Conservation (phyloP, 2,113 vertebrate genomes). For the Strix uralensis region DNA sequence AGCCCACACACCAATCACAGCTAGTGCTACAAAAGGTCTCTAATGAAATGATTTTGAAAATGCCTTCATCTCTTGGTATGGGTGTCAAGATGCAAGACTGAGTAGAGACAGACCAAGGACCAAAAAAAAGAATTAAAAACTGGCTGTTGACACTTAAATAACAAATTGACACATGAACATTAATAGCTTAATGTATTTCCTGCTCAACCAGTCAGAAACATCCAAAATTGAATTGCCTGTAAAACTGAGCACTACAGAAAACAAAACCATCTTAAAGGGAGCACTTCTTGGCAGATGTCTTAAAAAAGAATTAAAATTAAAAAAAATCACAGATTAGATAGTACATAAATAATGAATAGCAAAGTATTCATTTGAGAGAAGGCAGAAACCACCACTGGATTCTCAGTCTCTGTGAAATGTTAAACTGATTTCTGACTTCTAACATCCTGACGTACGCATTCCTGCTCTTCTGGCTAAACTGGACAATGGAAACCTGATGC, state of each 20-base stretch:
- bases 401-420: neutral
- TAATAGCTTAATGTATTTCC: neutral
- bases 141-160: neutral
- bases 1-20: neutral
- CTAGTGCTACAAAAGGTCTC: neutral
- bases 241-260: neutral
- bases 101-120: neutral
- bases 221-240: neutral
- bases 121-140: neutral
- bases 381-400: neutral
- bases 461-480: neutral
- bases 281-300: neutral
- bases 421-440: neutral
- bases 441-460: neutral
- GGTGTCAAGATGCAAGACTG: neutral
- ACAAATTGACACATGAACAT: neutral
- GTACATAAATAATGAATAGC: neutral
- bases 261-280: neutral
- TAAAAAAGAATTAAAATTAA: neutral
- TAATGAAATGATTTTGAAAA: neutral
- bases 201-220: neutral
- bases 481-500: neutral
- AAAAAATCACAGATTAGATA: neutral
- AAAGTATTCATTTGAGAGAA: neutral
- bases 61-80: neutral